Evolutionary conservation across 2,888 invertebrate genomes (phyloP).

Genomic region (Cheilosia soror): DNA sequence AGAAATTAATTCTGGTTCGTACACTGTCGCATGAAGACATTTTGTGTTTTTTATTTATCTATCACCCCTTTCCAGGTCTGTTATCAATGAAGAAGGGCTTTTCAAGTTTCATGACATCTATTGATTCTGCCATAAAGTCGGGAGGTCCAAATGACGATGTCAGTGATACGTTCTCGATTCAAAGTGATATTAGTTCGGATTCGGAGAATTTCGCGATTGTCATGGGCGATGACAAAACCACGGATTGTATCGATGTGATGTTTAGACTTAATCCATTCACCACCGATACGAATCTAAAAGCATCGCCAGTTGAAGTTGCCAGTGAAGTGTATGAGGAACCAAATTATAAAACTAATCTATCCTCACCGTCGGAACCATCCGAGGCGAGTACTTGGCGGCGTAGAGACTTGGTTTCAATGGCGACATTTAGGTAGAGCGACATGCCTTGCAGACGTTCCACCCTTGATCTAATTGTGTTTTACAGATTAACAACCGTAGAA

Average conservation of each 20-base stretch:
- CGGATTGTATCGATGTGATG: constrained; percentile 89
- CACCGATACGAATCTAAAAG: constrained; percentile 84
- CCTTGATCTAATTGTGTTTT: background rate
- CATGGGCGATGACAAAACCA: constrained; percentile 87
- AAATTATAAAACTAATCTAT: constrained; percentile 86
- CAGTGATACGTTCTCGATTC: constrained; percentile 90
- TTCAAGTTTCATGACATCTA: constrained; percentile 91
- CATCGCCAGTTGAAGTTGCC: constrained; percentile 89
- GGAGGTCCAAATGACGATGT: constrained; percentile 88
- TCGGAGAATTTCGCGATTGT: constrained; percentile 93
- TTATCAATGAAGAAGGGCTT: constrained; percentile 93
- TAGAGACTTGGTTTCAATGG: constrained; percentile 89
- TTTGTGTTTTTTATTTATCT: background rate
- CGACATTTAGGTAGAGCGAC: constrained; percentile 81
- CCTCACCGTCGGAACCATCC: constrained; percentile 93
- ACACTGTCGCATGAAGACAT: no score
- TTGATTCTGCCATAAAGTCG: constrained; percentile 91
- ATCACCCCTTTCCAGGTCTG: constrained; percentile 84
- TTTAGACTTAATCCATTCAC: constrained; percentile 85
- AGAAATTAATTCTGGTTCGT: constrained; percentile 85
- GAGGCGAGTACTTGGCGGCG: constrained; percentile 91
- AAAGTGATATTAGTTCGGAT: constrained; percentile 94
- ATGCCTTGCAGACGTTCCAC: background rate
- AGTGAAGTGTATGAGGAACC: constrained; percentile 93
- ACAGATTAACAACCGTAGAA: constrained; percentile 90